These are phyloP conservation scores for Garrulus glandarius DNA, from an alignment of 2,797 vertebrate species.

Conservation along the genomic window DNA sequence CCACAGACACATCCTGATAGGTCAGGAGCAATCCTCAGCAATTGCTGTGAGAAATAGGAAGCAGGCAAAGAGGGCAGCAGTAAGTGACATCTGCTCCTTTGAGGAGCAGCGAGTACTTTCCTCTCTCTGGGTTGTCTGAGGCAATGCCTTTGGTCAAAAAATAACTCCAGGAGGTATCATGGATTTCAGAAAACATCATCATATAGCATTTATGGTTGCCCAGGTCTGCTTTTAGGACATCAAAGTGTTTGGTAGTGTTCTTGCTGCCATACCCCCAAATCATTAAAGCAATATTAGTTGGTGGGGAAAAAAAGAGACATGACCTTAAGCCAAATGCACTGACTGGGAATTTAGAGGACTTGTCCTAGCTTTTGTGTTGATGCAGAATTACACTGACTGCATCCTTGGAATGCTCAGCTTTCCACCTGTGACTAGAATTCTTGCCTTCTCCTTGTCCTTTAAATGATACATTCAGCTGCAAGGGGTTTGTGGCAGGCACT, in stretches of 20 bases:
- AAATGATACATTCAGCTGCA: neutral
- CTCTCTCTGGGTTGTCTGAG: neutral
- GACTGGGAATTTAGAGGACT: neutral
- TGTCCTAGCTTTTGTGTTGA: neutral
- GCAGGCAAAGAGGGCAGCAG: neutral
- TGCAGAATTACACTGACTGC: neutral
- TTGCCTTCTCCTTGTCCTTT: neutral
- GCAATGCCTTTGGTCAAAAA: neutral
- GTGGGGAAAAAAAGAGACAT: neutral
- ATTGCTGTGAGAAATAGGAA: conserved; percentile 45
- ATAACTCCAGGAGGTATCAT: neutral
- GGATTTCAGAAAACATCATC: neutral
- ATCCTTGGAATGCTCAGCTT: neutral
- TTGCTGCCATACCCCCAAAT: neutral
- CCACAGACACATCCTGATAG: conserved; percentile 55
- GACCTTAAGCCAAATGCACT: neutral
- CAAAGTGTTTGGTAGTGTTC: neutral
- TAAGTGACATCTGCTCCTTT: neutral
- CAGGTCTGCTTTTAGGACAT: neutral
- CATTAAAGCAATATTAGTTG: neutral
- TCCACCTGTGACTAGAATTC: neutral
- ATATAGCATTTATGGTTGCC: neutral
- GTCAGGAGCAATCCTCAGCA: neutral
- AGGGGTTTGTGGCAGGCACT: neutral
- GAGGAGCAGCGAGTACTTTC: neutral